Percentiles rank a stretch among this genome's conserved stretches.
These are phyloP conservation scores for Galagoides demidoff DNA, from an alignment of 2,797 vertebrate genomes.

Conservation along the genomic window DNA sequence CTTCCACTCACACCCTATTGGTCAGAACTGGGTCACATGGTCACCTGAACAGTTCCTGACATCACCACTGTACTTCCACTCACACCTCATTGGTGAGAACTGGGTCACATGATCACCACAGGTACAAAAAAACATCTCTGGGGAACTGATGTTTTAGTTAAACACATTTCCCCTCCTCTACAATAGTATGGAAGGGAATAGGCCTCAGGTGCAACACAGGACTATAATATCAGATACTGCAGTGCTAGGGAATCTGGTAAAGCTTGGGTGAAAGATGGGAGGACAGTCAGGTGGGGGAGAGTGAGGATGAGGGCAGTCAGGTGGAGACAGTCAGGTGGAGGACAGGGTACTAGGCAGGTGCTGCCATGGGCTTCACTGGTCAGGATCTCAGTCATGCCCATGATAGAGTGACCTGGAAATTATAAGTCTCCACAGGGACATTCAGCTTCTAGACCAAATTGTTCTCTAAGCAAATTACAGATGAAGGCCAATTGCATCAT, in stretches of 20 bases:
- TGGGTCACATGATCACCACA: not conserved
- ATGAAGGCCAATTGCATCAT: conserved; percentile 51
- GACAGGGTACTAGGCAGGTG: fast-evolving
- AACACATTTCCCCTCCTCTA: not conserved
- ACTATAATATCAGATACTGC: not conserved
- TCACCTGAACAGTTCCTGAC: not conserved
- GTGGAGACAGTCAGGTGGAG: not conserved
- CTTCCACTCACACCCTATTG: not conserved
- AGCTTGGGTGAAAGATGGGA: not conserved
- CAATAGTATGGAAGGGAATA: not conserved
- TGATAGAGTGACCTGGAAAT: not conserved
- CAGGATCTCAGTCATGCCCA: not conserved
- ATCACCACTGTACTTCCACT: not conserved
- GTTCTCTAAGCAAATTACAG: conserved; percentile 56
- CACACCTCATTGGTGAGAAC: not conserved
- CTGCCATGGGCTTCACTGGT: not conserved
- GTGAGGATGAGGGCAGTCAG: fast-evolving
- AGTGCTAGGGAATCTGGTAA: too few species aligned
- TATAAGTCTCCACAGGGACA: not conserved
- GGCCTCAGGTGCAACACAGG: fast-evolving
- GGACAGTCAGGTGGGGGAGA: not conserved
- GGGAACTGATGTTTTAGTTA: not conserved
- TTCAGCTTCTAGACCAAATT: conserved; percentile 40
- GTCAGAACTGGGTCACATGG: not conserved
- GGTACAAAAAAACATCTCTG: not conserved